Conservation (phyloP, 2,113 vertebrate genomes). For the Globicephala melas region DNA sequence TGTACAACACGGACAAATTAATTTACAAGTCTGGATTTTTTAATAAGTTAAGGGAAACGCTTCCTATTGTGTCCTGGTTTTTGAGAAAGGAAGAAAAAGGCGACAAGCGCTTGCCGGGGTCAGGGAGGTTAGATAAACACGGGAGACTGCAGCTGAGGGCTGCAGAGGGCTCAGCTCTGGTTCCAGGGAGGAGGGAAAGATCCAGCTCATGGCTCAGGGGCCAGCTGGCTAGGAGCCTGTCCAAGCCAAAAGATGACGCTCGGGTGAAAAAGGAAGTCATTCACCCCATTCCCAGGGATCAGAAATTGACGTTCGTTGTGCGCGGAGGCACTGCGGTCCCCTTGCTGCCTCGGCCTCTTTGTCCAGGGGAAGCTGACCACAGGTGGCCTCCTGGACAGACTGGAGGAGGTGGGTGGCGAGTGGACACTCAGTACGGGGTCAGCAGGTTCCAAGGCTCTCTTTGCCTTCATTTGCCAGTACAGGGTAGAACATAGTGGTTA, state of each 20-base stretch:
- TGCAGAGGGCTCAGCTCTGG: background rate
- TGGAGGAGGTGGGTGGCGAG: accelerated
- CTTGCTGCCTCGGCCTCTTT: background rate
- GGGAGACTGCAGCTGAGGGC: background rate
- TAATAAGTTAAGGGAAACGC: slow-evolving; percentile 87
- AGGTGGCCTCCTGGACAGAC: background rate
- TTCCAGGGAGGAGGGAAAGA: background rate
- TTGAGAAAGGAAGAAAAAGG: slow-evolving; percentile 68
- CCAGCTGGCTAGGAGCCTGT: accelerated
- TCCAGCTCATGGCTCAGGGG: background rate
- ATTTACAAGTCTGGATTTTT: slow-evolving; percentile 98
- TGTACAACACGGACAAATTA: slow-evolving; percentile 99
- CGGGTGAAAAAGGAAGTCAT: background rate
- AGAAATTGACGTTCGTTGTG: accelerated
- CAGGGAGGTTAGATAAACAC: slow-evolving; percentile 74
- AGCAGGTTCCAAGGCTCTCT: background rate
- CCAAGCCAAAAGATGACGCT: accelerated
- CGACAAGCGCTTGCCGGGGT: slow-evolving; percentile 48
- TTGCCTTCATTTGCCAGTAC: background rate
- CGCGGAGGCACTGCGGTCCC: background rate
- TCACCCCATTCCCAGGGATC: background rate
- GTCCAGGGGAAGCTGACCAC: background rate
- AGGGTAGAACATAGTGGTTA: background rate
- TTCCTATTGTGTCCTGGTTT: slow-evolving; percentile 82
- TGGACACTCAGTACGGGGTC: accelerated